phyloP scores from a whole-genome alignment of 2,113 vertebrate species.

The Alces alces region DNA sequence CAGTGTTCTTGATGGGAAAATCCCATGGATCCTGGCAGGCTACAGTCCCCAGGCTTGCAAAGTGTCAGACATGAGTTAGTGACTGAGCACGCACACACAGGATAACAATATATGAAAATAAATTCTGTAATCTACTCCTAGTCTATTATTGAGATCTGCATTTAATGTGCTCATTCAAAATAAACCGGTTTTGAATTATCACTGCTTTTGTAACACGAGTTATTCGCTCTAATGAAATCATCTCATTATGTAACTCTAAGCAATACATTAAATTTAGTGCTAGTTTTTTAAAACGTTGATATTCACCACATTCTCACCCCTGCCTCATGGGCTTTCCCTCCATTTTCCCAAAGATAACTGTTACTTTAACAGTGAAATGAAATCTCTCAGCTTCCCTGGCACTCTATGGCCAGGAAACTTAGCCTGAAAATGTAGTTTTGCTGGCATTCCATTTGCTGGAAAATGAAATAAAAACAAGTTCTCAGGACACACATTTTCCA shows the following conservation, averaged over 20 bases:
- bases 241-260: conserved; percentile 25
- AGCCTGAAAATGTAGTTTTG: conserved; percentile 34
- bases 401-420: background rate
- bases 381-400: conserved; percentile 49
- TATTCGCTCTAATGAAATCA: conserved; percentile 16
- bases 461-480: conserved; percentile 26
- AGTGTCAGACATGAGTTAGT: background rate
- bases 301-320: conserved; percentile 40
- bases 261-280: conserved; percentile 24
- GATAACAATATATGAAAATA: background rate
- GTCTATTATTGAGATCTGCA: background rate
- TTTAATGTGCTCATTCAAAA: background rate
- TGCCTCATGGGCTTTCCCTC: conserved; percentile 22
- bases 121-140: background rate
- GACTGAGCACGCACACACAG: background rate
- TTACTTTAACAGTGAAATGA: conserved; percentile 46
- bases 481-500: background rate
- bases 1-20: background rate
- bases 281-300: conserved; percentile 15
- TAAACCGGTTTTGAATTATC: background rate
- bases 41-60: background rate
- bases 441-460: background rate
- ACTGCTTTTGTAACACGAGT: background rate
- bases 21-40: background rate
- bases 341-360: conserved; percentile 48